Evolutionary conservation across 2,113 vertebrate genomes (phyloP), one percentile per base, ranked within the genome.

Genomic region (Prochilodus magdalenae): DNA sequence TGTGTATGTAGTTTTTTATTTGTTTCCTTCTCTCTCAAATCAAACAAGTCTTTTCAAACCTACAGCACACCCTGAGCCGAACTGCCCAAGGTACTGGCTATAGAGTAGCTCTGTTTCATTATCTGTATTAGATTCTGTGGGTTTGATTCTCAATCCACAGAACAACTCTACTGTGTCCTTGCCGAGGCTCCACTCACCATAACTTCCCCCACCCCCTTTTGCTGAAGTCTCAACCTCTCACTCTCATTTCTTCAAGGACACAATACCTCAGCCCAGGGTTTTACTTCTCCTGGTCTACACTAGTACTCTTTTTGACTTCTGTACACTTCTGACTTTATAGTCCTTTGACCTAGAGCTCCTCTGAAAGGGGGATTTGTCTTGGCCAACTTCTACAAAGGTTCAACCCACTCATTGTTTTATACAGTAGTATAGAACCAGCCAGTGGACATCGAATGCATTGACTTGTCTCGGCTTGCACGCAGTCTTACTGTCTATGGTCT

Each of bases 161-260:
- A 75, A 67, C 53, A 62, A 62, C 51, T 72, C 72, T 66, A 67
- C 57, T 27, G n/a, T 81, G 73, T 65, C 71, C 29, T 66, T 27
- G 62, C 30, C 3, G 55, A 33, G 27, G 27, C 66, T 44, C 30
- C 59, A 16, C 30, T 11, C 55, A 36, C 27, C 40, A n/a, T 6
- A 72, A 22, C 51, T 26, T 20, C 53, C 44, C 76, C 40, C 40
- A n/a, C 6, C 71, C 70, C 69, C 18, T 24, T 62, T 69, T 71
- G 18, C 70, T 84, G 18, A 75, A 69, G 36, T 83, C 81, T 83
- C 74, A 73, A 75, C 26, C 51, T 77, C 33, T 73, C 29, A 40
- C n/a, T 36, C 49, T 69, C 22, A 65, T 80, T 80, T 84, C 66
- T 75, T 81, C 59, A 77, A 74, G 29, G n/a, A 78, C 70, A 47